These are phyloP conservation scores for Escarpia spicata DNA, from an alignment of 2,888 invertebrate species.

Conservation along the genomic window DNA sequence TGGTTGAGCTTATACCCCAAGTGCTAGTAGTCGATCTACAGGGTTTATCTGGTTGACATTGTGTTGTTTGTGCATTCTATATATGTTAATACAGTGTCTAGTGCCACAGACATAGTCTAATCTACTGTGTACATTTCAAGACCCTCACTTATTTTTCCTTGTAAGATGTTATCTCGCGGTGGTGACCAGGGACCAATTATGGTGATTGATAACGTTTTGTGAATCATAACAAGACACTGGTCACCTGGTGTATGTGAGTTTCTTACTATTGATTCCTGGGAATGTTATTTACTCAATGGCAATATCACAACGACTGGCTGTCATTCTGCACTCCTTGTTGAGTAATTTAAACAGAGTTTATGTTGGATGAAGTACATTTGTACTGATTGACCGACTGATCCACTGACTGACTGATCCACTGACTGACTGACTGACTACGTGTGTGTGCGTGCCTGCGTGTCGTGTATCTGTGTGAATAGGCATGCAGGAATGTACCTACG, in stretches of 20 bases:
- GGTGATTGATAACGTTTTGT: background rate
- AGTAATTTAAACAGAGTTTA: background rate
- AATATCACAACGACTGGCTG: background rate
- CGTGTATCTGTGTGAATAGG: background rate
- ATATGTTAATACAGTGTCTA: background rate
- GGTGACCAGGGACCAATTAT: background rate
- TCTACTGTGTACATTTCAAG: background rate
- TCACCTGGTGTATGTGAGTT: background rate
- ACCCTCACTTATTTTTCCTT: background rate
- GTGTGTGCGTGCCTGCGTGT: background rate
- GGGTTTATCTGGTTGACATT: too few relatives aligned
- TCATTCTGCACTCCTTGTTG: background rate
- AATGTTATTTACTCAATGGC: background rate
- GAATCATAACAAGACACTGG: background rate
- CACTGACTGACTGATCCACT: background rate
- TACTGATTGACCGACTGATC: background rate
- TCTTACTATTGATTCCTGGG: background rate
- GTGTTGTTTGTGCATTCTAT: too few relatives aligned
- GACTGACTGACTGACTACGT: background rate
- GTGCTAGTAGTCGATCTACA: too few relatives aligned
- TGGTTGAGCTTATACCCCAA: too few relatives aligned
- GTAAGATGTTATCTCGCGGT: background rate
- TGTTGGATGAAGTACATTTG: background rate
- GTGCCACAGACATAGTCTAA: background rate
- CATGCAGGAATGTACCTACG: background rate